phyloP scores from a whole-genome alignment of 2,888 invertebrate genomes.

The Sabatieria punctata region DNA sequence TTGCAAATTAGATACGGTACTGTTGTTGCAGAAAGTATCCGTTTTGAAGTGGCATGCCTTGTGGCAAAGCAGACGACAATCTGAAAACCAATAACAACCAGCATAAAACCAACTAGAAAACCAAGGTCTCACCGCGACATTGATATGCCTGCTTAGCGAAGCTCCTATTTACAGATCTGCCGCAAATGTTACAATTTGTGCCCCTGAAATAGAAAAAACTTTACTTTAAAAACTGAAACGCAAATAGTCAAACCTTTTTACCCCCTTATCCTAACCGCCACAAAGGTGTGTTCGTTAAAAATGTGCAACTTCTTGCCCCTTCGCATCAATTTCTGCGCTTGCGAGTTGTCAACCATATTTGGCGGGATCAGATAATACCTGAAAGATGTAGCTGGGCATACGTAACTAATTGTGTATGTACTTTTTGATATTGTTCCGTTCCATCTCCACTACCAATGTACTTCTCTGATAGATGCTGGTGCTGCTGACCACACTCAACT shows the following conservation, averaged over 20 bases:
- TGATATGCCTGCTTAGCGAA: slow-evolving; percentile 31
- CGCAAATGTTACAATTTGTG: slow-evolving; percentile 26
- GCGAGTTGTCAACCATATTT: slow-evolving; percentile 19
- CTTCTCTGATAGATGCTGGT: slow-evolving; percentile 21
- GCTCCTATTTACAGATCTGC: slow-evolving; percentile 20
- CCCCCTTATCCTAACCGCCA: slow-evolving; percentile 28
- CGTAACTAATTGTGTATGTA: too few species aligned
- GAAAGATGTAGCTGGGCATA: neutral
- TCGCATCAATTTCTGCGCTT: slow-evolving; percentile 20
- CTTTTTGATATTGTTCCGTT: slow-evolving; percentile 19
- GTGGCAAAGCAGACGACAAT: slow-evolving; percentile 29
- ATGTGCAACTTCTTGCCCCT: slow-evolving; percentile 29
- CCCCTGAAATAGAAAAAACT: slow-evolving; percentile 14
- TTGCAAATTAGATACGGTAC: slow-evolving; percentile 1
- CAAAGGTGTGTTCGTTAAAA: slow-evolving; percentile 30
- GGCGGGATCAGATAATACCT: slow-evolving; percentile 28
- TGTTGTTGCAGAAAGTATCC: neutral
- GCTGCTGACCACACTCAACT: slow-evolving; percentile 11
- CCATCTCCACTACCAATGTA: slow-evolving; percentile 20
- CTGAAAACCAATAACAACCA: slow-evolving; percentile 13
- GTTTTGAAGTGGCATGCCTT: slow-evolving; percentile 26
- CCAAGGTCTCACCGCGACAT: slow-evolving; percentile 23
- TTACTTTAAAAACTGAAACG: neutral
- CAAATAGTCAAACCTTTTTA: slow-evolving; percentile 10
- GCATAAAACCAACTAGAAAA: too few species aligned